These are phyloP conservation scores for Tenthredo scrophulariae DNA, from an alignment of 2,888 invertebrate species.

Conservation along the genomic window DNA sequence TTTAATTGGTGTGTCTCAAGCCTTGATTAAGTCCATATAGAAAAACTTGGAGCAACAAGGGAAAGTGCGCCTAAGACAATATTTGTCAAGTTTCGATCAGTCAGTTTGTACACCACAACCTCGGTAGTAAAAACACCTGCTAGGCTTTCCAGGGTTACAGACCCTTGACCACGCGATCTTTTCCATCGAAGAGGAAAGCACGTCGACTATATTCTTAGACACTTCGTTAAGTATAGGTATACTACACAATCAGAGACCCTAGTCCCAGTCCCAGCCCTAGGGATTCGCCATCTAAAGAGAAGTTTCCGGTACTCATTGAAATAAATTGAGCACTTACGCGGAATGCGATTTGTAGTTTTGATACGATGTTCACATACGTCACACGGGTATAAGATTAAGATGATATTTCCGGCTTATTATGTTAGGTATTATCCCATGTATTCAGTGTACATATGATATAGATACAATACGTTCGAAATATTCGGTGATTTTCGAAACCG, in stretches of 20 bases:
- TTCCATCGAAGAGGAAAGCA: neutral
- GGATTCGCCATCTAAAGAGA: neutral
- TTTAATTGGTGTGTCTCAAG: neutral
- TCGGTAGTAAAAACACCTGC: neutral
- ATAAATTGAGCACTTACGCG: neutral
- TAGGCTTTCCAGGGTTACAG: neutral
- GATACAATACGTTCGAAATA: neutral
- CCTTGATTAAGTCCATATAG: neutral
- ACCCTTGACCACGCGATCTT: neutral
- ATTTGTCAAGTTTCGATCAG: neutral
- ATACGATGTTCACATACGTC: neutral
- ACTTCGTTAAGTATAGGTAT: neutral
- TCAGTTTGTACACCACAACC: neutral
- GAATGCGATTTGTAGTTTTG: neutral
- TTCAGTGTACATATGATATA: too few relatives aligned
- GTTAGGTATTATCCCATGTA: neutral
- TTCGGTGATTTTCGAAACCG: neutral
- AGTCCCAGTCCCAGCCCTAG: neutral
- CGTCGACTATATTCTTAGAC: neutral
- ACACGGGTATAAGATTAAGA: neutral
- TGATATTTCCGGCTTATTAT: neutral
- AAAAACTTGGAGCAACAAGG: neutral
- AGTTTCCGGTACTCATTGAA: neutral
- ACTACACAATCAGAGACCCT: neutral
- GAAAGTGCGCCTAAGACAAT: neutral